Base-by-base conservation (phyloP, 64 coral and sea anemone species). In the Exaiptasia diaphana region DNA sequence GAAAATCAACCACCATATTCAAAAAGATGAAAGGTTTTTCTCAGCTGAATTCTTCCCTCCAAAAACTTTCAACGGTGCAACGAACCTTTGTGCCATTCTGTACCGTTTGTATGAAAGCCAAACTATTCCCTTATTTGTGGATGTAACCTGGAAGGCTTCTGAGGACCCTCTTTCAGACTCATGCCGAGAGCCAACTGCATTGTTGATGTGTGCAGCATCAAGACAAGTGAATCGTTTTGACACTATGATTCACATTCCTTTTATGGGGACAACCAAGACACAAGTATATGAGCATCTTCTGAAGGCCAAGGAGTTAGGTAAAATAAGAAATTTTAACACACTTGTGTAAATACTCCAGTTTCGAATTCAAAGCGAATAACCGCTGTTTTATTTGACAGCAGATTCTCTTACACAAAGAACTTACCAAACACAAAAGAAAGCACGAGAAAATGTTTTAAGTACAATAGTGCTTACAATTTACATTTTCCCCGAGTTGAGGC, bases 41-140 rank as follows among this genome's bases (percentile, higher is more conserved):
- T 97, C 93, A 13, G n/a, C 88, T 55, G 93, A 97, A 43, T 91
- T 97, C 43, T 97, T 83, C 56, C 93, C 93, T 43, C 93, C 93
- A 54, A 91, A 91, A 56, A 97, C 93, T 8, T 91, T 91, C 27
- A 91, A 91, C 58, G 93, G 93, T 42, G 93, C 93, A 21, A 87
- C 93, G 37, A 91, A 90, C 30, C 62, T 97, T 15, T 91, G 87
- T 83, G 91, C 70, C 6, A 93, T 93, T 30, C 41, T 87, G 28
- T 83, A 83, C 11, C 79, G 91, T 50, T 33, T 93, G 14, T 55
- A 87, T 88, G 91, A 88, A 52, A 44, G 41, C 1, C 68, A 83
- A 11, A 78, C 82, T 26, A 91, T 55, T 2, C 93, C 93, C 35
- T 62, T 97, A 31, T 97, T 97, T 77, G 90, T 84, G 46, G 84